Base-by-base conservation (phyloP, 2,888 invertebrate species). In the Lepidochrysops patricia region DNA sequence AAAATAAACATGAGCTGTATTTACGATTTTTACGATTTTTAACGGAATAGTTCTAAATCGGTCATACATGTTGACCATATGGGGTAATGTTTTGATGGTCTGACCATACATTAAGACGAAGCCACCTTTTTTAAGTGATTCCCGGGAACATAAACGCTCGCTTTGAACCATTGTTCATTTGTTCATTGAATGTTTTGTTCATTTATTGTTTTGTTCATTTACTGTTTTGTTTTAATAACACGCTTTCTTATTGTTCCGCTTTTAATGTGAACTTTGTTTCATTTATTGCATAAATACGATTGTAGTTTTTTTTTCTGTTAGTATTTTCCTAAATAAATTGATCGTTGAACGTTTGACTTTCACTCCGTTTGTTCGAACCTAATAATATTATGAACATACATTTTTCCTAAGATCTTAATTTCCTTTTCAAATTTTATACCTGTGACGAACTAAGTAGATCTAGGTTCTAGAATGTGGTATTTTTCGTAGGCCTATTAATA, bases 1-100 rank as follows among this genome's bases (percentile, higher is more conserved):
- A 43, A 43, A 43, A 64, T 79, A 80, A 80, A 79, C 77, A 79
- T 82, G 82, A 81, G n/a, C 81, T 83, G 82, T 82, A 23, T 43
- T 43, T 80, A 81, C 75, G 77, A 73, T 75, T 77, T 77, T 78
- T 77, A 80, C 76, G 78, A 75, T 76, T 77, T 79, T 79, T 79
- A 76, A 77, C 75, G 71, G 75, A 79, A 79, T 72, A 68, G 67
- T 67, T 72, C 75, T 84, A 84, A 83, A 85, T 84, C 83, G 79
- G 75, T 79, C 83, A 72, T 68, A 76, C 64, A 65, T 73, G 79
- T 81, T 80, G 81, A 78, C 78, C 78, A 77, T 79, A 75, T 73
- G 67, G 65, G 70, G 62, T 60, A 59, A 81, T 84, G 72, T 78
- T 82, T 79, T 80, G 79, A 83, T 79, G 78, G 77, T 77, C 73